Base-by-base conservation (phyloP, 2,797 vertebrate species). In the Urocyon cinereoargenteus region DNA sequence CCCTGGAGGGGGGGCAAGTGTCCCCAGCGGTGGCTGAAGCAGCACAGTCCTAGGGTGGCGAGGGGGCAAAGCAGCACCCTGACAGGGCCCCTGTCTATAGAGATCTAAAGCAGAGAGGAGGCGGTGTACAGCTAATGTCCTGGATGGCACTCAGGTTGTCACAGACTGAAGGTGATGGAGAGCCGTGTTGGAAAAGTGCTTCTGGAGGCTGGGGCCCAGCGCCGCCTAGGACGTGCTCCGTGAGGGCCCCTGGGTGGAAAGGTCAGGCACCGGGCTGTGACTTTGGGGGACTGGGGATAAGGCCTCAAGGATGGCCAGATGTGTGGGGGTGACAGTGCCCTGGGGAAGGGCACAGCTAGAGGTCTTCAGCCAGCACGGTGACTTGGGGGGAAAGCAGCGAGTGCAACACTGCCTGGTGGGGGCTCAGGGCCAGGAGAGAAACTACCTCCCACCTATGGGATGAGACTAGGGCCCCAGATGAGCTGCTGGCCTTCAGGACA, bases 401-500 rank as follows among this genome's bases (percentile, higher is more conserved):
- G 26, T 34, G 2, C 19, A 5, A 19, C 55, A 21, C 51, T 9
- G 53, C 15, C 72, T 57, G 28, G 7, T 10, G 7, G 53, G 5
- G 59, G 26, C 68, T 45, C 5, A 8, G 28, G 85, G 31, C 45
- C 57, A n/a, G 31, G 61, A 61, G 68, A 70, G 57, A 36, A 3
- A 57, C 26, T n/a, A 19, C 66, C 64, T 21, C 11, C 36, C 9
- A 0, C 31, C 0, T 5, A 26, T 8, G 5, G 49, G 24, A 45
- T 3, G 16, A 7, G 68, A 2, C 14, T 0, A 8, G 55, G 77
- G 13, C 59, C 57, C 3, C 15, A 22, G 31, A 9, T 2, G 45
- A 15, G 36, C 61, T 19, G 6, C 2, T 0, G 9, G 45, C 21
- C 51, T n/a, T 13, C 0, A 10, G 72, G 51, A 57, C 28, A 1